Percentiles rank a stretch among this genome's conserved stretches.
phyloP scores from a whole-genome alignment of 2,113 vertebrate species.

The Furnarius figulus region DNA sequence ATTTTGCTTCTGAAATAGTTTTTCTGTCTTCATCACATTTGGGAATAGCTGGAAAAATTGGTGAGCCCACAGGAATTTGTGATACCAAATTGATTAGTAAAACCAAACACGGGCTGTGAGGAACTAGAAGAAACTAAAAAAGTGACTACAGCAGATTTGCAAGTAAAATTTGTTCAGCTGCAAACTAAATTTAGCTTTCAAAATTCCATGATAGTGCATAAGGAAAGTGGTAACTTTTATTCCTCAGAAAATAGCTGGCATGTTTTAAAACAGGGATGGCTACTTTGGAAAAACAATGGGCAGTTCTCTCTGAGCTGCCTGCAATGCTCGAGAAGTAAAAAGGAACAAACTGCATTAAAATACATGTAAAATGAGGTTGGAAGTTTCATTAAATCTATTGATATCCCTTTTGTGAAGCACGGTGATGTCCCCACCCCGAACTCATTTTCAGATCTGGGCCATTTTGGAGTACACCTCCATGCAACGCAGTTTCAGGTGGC shows the following conservation, averaged over 20 bases:
- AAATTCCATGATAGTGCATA: background rate
- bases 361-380: background rate
- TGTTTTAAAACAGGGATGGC: background rate
- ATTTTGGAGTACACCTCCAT: accelerated
- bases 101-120: background rate
- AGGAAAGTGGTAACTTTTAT: background rate
- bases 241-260: background rate
- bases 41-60: background rate
- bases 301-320: background rate
- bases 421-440: background rate
- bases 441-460: background rate
- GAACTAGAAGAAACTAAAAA: background rate
- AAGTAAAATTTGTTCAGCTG: background rate
- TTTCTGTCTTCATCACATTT: background rate
- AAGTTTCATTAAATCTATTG: background rate
- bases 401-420: background rate
- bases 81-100: background rate
- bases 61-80: background rate
- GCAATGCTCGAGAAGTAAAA: background rate
- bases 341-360: background rate
- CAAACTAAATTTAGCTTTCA: background rate
- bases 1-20: background rate
- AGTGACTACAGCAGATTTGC: background rate
- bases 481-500: background rate
- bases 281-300: background rate